Evolutionary conservation across 2,888 invertebrate genomes (phyloP).

Genomic region (Caradrina clavipalpis): DNA sequence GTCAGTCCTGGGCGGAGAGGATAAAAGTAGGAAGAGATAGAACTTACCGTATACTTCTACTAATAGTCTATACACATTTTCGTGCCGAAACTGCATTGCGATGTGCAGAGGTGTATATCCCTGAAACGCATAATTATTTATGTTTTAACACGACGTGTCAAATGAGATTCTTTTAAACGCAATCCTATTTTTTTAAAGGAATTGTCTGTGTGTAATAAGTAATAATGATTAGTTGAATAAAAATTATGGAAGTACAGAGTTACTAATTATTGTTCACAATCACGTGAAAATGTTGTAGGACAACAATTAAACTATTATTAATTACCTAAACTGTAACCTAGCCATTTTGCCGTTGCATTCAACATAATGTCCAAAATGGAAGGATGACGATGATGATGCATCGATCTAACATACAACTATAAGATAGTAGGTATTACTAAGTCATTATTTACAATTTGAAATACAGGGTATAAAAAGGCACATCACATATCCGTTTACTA

Average conservation of each 20-base stretch:
- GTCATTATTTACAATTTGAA: too few relatives aligned
- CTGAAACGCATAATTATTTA: slow-evolving; percentile 88
- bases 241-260: neutral
- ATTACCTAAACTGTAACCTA: too few relatives aligned
- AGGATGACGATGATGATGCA: neutral
- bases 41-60: slow-evolving; percentile 97
- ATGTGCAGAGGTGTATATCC: slow-evolving; percentile 98
- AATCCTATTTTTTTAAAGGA: neutral
- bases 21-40: neutral
- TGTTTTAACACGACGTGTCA: slow-evolving; percentile 17
- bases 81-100: slow-evolving; percentile 97
- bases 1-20: too few relatives aligned
- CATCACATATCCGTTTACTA: too few relatives aligned
- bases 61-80: slow-evolving; percentile 96
- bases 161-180: slow-evolving; percentile 1
- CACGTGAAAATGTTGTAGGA: neutral
- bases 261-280: neutral
- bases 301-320: neutral
- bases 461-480: too few relatives aligned
- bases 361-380: too few relatives aligned
- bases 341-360: neutral
- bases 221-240: neutral
- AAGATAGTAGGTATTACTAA: neutral
- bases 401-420: neutral
- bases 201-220: neutral